Percentiles rank a stretch among this genome's conserved stretches.
These are phyloP conservation scores for Nebria brevicollis DNA, from an alignment of 2,888 invertebrate genomes.

Conservation along the genomic window DNA sequence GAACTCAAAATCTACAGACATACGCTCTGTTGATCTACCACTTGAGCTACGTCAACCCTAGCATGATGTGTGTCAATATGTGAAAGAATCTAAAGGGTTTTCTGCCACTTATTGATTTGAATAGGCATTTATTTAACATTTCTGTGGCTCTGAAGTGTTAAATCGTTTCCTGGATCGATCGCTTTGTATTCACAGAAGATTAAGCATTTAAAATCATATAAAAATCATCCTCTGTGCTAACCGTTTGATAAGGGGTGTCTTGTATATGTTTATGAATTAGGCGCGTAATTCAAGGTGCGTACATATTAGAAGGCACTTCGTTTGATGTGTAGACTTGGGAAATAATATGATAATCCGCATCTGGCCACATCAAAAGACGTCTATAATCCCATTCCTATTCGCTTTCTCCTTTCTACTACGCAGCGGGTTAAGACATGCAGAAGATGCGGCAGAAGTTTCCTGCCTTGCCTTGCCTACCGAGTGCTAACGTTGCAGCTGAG, in stretches of 20 bases:
- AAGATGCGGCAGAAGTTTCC: conserved; percentile 5
- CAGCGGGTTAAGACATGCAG: conserved; percentile 28
- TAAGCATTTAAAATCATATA: conserved; percentile 5
- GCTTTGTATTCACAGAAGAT: conserved; percentile 10
- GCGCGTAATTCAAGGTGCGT: conserved; percentile 31
- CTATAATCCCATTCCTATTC: conserved; percentile 24
- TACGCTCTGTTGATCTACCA: too few species aligned
- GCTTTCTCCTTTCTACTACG: neutral
- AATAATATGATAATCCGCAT: conserved; percentile 48
- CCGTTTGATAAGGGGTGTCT: neutral
- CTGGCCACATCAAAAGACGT: conserved; percentile 48
- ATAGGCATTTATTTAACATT: too few species aligned
- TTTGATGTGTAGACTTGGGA: conserved; percentile 46
- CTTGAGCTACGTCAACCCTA: too few species aligned
- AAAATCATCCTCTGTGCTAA: neutral
- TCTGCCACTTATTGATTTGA: too few species aligned
- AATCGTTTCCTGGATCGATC: conserved; percentile 5
- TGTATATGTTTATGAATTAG: conserved; percentile 44
- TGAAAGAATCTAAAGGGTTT: too few species aligned
- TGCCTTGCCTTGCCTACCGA: neutral
- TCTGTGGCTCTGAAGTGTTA: neutral
- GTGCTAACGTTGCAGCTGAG: neutral
- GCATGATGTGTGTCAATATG: too few species aligned
- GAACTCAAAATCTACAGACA: too few species aligned
- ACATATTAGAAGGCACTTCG: conserved; percentile 18